These are phyloP conservation scores for Caenorhabditis doughertyi DNA, from an alignment of 2,888 invertebrate species.

Conservation along the genomic window DNA sequence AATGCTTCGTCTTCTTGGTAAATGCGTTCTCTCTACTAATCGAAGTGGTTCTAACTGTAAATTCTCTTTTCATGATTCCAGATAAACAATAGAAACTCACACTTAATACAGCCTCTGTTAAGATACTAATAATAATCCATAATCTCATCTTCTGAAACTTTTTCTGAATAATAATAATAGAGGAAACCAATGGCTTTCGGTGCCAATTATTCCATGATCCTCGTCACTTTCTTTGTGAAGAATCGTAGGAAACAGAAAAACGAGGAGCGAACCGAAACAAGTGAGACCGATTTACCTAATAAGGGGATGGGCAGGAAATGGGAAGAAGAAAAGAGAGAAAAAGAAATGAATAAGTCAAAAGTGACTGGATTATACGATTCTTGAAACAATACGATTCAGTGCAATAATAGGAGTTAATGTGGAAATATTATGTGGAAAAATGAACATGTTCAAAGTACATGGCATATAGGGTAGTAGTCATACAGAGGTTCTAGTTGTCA, in stretches of 20 bases:
- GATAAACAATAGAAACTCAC: neutral
- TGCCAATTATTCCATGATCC: constrained; percentile 51
- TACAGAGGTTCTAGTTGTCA: too few relatives aligned
- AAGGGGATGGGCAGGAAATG: constrained; percentile 52
- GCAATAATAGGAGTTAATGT: neutral
- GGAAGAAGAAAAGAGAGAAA: neutral
- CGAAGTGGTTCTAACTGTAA: constrained; percentile 53
- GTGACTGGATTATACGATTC: constrained; percentile 32
- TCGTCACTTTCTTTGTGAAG: constrained; percentile 39
- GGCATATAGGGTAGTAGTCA: too few relatives aligned
- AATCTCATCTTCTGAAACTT: constrained; percentile 49
- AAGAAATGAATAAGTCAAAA: neutral
- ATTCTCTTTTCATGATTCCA: neutral
- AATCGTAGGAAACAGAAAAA: constrained; percentile 25
- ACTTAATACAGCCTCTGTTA: constrained; percentile 26
- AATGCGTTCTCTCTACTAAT: constrained; percentile 45
- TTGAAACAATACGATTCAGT: constrained; percentile 21
- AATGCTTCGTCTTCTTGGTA: constrained; percentile 46
- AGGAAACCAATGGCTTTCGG: constrained; percentile 20
- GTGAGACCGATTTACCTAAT: constrained; percentile 66
- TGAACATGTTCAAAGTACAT: too few relatives aligned
- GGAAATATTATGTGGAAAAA: neutral
- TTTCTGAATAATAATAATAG: neutral
- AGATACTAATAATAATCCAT: constrained; percentile 31
- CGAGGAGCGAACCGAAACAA: constrained; percentile 40